Evolutionary conservation across 92 coral and sea anemone genomes (phyloP).

Genomic region (Pocillopora grandis): DNA sequence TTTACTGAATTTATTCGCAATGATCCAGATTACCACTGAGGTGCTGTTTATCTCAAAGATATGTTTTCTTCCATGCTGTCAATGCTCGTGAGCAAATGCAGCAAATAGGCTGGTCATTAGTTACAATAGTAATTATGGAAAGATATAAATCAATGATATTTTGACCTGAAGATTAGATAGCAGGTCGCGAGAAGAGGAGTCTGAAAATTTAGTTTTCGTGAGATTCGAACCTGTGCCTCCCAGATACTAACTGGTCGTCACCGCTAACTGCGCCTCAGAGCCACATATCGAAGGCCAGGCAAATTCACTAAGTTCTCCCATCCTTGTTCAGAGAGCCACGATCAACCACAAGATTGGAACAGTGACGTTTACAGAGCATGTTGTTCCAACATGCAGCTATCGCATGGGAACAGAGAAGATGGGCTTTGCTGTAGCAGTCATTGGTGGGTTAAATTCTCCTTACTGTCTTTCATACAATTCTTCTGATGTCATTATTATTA

Average conservation of each 20-base stretch:
- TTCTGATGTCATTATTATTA: too few species aligned
- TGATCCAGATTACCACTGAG: not conserved
- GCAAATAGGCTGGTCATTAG: not conserved
- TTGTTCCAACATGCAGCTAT: constrained; percentile 89
- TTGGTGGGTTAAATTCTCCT: constrained; percentile 45
- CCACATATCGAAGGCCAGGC: not conserved
- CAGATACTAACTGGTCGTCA: not conserved
- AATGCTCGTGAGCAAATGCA: not conserved
- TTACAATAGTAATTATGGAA: not conserved
- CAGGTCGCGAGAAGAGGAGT: not conserved
- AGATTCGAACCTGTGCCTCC: too few species aligned
- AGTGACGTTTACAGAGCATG: constrained; percentile 46
- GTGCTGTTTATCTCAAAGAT: not conserved
- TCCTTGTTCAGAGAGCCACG: constrained; percentile 4
- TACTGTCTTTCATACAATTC: too few species aligned
- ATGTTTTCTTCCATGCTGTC: not conserved
- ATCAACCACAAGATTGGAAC: constrained; percentile 34
- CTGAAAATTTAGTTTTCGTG: not conserved
- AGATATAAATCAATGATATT: not conserved
- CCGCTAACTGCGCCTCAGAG: not conserved
- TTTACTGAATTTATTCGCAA: not conserved
- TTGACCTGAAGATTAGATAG: not conserved
- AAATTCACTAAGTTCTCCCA: too few species aligned
- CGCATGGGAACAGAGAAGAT: constrained; percentile 90
- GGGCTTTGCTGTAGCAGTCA: constrained; percentile 70